These are phyloP conservation scores for Dastarcus helophoroides DNA, from an alignment of 2,888 invertebrate species.

Conservation along the genomic window DNA sequence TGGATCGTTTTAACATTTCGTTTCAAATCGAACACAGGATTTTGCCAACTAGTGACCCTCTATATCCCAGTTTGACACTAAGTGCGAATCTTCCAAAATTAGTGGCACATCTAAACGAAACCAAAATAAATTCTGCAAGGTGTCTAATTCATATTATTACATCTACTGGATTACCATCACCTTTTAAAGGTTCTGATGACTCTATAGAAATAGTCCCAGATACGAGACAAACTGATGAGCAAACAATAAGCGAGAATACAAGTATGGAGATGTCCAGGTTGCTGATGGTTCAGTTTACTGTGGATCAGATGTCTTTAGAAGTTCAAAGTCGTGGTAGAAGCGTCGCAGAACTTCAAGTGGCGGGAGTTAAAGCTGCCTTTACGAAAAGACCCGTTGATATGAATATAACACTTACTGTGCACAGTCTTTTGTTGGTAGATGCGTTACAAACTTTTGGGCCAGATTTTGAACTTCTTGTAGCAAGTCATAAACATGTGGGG, in stretches of 20 bases:
- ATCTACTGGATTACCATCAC: constrained; percentile 36
- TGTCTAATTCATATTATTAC: constrained; percentile 41
- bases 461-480: constrained; percentile 88
- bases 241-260: constrained; percentile 39
- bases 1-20: constrained; percentile 47
- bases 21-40: constrained; percentile 66
- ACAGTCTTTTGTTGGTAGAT: constrained; percentile 85
- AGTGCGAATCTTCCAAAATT: constrained; percentile 79
- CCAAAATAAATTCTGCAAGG: constrained; percentile 62
- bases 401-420: constrained; percentile 74
- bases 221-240: constrained; percentile 21
- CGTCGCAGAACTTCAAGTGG: constrained; percentile 86
- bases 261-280: constrained; percentile 49
- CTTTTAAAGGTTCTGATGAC: constrained; percentile 32
- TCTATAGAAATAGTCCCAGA: constrained; percentile 19
- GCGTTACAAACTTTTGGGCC: constrained; percentile 91
- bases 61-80: constrained; percentile 73
- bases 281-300: constrained; percentile 73
- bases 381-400: constrained; percentile 65
- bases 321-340: constrained; percentile 78
- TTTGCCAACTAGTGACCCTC: constrained; percentile 72
- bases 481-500: constrained; percentile 91
- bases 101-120: constrained; percentile 82
- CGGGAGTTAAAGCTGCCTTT: constrained; percentile 69
- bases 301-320: constrained; percentile 79